These are phyloP conservation scores for Arrhamphus sclerolepis DNA, from an alignment of 2,797 vertebrate species.

Conservation along the genomic window DNA sequence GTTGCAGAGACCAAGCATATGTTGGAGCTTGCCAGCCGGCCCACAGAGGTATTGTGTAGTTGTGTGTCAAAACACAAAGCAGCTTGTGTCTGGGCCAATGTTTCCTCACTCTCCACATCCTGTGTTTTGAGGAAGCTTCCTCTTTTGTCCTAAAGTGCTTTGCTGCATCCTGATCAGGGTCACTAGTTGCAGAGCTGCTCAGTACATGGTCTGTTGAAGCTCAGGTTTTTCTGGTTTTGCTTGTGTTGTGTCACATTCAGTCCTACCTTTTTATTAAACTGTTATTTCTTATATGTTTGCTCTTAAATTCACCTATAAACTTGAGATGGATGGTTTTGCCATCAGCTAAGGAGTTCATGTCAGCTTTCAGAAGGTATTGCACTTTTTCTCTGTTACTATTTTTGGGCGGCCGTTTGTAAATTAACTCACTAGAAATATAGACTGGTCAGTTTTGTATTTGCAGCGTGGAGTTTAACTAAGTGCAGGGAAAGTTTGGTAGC, in stretches of 20 bases:
- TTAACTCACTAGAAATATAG: too few relatives aligned
- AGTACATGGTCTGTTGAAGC: slow-evolving; percentile 51
- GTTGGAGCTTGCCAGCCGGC: slow-evolving; percentile 13
- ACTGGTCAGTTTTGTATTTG: too few relatives aligned
- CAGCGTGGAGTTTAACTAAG: too few relatives aligned
- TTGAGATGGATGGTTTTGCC: too few relatives aligned
- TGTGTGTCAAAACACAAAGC: slow-evolving; percentile 60
- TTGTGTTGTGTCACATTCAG: slow-evolving; percentile 32
- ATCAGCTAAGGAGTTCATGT: not conserved
- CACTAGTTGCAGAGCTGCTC: slow-evolving; percentile 51
- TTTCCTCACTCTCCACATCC: slow-evolving; percentile 72
- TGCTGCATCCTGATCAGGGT: slow-evolving; percentile 76
- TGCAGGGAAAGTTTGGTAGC: too few relatives aligned
- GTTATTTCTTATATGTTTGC: not conserved
- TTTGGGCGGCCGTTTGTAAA: not conserved
- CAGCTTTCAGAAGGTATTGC: not conserved
- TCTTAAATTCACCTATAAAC: not conserved
- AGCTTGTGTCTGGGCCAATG: slow-evolving; percentile 50
- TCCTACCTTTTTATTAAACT: too few relatives aligned
- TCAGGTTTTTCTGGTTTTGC: slow-evolving; percentile 15
- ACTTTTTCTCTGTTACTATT: not conserved
- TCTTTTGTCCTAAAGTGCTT: slow-evolving; percentile 70
- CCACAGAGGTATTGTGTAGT: slow-evolving; percentile 23
- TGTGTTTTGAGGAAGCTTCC: slow-evolving; percentile 78
- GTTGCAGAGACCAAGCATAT: slow-evolving; percentile 3